These are phyloP conservation scores for Limonius californicus DNA, from an alignment of 1,140 invertebrate species.

Conservation along the genomic window DNA sequence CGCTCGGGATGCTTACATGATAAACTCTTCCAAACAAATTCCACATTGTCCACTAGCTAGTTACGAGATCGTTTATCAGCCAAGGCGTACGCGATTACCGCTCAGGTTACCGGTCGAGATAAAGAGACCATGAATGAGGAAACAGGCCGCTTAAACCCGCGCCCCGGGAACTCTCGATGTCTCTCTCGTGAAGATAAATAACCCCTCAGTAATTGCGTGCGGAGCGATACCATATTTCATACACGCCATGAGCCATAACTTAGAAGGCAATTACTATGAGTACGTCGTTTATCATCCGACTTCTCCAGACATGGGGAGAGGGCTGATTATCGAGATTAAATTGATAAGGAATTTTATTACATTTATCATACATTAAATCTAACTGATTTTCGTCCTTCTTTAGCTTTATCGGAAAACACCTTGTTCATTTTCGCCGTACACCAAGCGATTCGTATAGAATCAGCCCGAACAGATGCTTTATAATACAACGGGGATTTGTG, in stretches of 20 bases:
- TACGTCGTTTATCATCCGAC: constrained; percentile 54
- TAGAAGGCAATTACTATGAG: constrained; percentile 57
- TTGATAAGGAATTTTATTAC: constrained; percentile 34
- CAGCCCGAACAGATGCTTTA: neutral
- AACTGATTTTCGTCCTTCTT: neutral
- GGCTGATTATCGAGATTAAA: constrained; percentile 39
- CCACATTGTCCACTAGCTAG: constrained; percentile 35
- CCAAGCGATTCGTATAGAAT: neutral
- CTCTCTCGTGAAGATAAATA: constrained; percentile 52
- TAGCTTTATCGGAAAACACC: neutral
- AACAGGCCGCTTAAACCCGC: constrained; percentile 23
- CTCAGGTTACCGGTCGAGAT: constrained; percentile 24
- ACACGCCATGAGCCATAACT: constrained; percentile 55
- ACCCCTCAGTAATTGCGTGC: constrained; percentile 55
- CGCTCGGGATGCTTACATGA: constrained; percentile 31
- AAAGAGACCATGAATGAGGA: constrained; percentile 37
- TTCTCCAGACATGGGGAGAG: constrained; percentile 32
- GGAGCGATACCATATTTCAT: constrained; percentile 58
- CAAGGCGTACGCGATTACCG: constrained; percentile 15
- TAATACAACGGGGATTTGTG: neutral
- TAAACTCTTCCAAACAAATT: constrained; percentile 36
- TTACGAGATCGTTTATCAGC: constrained; percentile 34
- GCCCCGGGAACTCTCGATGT: constrained; percentile 22
- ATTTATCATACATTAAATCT: constrained; percentile 11
- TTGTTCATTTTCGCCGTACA: neutral